Base-by-base conservation (phyloP, 2,113 vertebrate species). In the Otis tarda region DNA sequence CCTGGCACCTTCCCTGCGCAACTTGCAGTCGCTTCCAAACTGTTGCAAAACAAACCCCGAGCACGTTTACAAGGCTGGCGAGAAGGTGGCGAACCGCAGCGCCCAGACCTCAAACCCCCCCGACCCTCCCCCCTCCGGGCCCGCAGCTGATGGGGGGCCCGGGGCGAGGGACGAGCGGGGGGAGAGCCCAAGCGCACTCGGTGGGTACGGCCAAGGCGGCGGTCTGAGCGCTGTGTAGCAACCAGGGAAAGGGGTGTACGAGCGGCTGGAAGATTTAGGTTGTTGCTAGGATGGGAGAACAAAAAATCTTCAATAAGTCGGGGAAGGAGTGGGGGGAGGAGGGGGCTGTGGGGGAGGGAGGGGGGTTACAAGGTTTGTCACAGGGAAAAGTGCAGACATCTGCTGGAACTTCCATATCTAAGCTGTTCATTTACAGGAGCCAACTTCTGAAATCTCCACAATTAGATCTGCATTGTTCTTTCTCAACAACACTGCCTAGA, bases 361-460 rank as follows among this genome's bases (percentile, higher is more conserved):
- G 96, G 70, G 84, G 80, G 87, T 91, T 89, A 94, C 71, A 75
- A 95, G 96, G 94, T 94, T 94, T 96, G 97, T 96, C 81, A 86
- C 89, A 92, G 97, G 95, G 89, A 95, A 96, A 93, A 97, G 96
- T 96, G 97, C 97, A 96, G 96, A 97, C 98, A 97, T 98, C 98
- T 97, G 97, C 97, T 97, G 91, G 96, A 96, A 98, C 97, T 97
- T 98, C 98, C 97, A 96, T 98, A 97, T 98, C 97, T 97, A 97
- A 97, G 97, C 97, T 98, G 98, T 98, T 98, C 98, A 98, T 98
- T 98, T 98, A 97, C 97, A 98, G 98, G 98, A 98, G 98, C 98
- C 98, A 98, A 98, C 98, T 98, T 98, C 96, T 97, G 98, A 98
- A 98, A 98, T 98, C 97, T 98, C 98, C 97, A 98, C 98, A 98